Conservation (phyloP, 2,888 invertebrate genomes). For the Pseudococcus jackbeardsleyi region DNA sequence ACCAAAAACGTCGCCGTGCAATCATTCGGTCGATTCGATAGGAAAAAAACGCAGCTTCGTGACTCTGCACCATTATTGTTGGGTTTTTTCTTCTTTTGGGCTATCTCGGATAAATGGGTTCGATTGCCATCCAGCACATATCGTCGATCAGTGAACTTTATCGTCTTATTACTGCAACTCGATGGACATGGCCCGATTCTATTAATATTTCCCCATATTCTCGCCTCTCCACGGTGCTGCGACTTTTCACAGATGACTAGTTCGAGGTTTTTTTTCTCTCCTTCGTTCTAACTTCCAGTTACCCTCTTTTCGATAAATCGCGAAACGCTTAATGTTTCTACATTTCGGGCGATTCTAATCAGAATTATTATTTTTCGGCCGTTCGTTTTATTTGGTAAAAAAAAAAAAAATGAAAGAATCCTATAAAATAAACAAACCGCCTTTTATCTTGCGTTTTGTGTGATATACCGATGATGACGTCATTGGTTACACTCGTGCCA, state of each 20-base stretch:
- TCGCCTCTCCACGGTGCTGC: neutral
- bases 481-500: neutral
- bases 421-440: conserved; percentile 28
- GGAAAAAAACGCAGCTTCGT: neutral
- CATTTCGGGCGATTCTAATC: conserved; percentile 61
- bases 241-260: conserved; percentile 63
- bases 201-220: conserved; percentile 60
- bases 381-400: neutral
- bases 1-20: conserved; percentile 1
- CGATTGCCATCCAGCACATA: neutral
- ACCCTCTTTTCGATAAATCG: conserved; percentile 60
- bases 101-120: neutral
- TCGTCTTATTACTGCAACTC: conserved; percentile 13
- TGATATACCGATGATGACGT: neutral
- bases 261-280: conserved; percentile 13
- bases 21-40: neutral
- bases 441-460: neutral
- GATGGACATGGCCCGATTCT: conserved; percentile 25
- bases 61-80: conserved; percentile 4
- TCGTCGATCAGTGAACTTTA: conserved; percentile 42
- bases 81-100: neutral
- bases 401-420: conserved; percentile 1
- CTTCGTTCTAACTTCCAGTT: neutral
- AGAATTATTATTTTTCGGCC: conserved; percentile 57
- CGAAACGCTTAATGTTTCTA: conserved; percentile 43